phyloP scores from a whole-genome alignment of 2,113 vertebrate genomes.

The Thunnus maccoyii region DNA sequence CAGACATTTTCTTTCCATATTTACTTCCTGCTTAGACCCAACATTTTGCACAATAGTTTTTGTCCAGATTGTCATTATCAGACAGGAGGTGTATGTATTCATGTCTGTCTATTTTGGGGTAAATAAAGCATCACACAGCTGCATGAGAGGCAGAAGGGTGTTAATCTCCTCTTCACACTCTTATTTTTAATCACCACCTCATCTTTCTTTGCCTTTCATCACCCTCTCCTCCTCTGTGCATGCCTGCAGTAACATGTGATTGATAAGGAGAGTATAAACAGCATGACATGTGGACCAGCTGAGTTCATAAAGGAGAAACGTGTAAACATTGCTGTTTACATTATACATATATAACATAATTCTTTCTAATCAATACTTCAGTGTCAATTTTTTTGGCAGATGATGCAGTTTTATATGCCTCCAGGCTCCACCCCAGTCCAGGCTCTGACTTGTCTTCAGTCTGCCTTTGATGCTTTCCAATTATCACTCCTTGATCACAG shows the following conservation, averaged over 20 bases:
- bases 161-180: slow-evolving; percentile 46
- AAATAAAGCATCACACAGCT: slow-evolving; percentile 40
- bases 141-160: slow-evolving; percentile 27
- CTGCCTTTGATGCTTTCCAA: no score
- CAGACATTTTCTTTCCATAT: slow-evolving; percentile 37
- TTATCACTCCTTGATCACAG: no score
- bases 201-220: slow-evolving; percentile 66
- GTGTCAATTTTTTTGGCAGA: no score
- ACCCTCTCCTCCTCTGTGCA: slow-evolving; percentile 36
- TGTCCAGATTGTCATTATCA: slow-evolving; percentile 29
- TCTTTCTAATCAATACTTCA: no score
- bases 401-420: no score
- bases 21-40: slow-evolving; percentile 17
- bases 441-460: no score
- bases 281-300: slow-evolving; percentile 29
- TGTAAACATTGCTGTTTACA: no score
- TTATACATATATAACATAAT: no score
- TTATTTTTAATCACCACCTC: slow-evolving; percentile 49
- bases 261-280: slow-evolving; percentile 71
- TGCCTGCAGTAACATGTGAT: slow-evolving; percentile 60
- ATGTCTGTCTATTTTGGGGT: slow-evolving; percentile 24
- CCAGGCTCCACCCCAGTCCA: no score
- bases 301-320: slow-evolving; percentile 22
- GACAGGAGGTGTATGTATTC: slow-evolving; percentile 6
- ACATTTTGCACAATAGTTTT: neutral